Evolutionary conservation across 2,113 vertebrate species (phyloP), one percentile per base, ranked within the genome.

Genomic region (Odocoileus hemionus): DNA sequence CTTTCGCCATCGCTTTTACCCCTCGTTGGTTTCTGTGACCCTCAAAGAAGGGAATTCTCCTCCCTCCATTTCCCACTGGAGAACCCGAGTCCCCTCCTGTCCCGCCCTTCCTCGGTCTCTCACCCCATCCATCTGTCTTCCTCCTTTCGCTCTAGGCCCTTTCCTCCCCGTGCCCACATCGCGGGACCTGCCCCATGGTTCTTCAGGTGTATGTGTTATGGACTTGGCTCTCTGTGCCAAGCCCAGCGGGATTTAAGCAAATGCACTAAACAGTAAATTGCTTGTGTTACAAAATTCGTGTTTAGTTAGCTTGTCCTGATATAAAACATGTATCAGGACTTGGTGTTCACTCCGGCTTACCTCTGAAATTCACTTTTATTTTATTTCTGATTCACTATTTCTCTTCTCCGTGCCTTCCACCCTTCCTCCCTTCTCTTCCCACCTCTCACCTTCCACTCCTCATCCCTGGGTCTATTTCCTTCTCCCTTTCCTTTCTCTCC

Each of bases 201-300:
- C 30, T 2, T 6, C 0, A 30, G 61, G 26, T 1, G 8, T 33
- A 2, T 19, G 25, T 9, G 2, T 28, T 4, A 14, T 23, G 33
- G 4, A 2, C 19, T 45, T 50, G 1, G 7, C 17, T 17, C 16
- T 0, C 2, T 2, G 12, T 2, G 33, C 25, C 54, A 36, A n/a
- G 12, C 54, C 54, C 23, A 3, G 5, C 0, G 0, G 33, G 76
- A 57, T 14, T 50, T 17, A 21, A 88, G 58, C 54, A 82, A 6
- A 23, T 9, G 21, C 39, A 19, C n/a, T 30, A 30, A 91, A 50
- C 1, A 43, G 39, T 5, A 43, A 57, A 33, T 13, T 10, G 36
- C 55, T 28, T 39, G 6, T 3, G 11, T 52, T 7, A 9, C 50
- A 17, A 39, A 43, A 47, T 25, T 74, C 5, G 1, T 6, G 17